Evolutionary conservation across 2,797 vertebrate genomes (phyloP).

Genomic region (Sylvia borin): DNA sequence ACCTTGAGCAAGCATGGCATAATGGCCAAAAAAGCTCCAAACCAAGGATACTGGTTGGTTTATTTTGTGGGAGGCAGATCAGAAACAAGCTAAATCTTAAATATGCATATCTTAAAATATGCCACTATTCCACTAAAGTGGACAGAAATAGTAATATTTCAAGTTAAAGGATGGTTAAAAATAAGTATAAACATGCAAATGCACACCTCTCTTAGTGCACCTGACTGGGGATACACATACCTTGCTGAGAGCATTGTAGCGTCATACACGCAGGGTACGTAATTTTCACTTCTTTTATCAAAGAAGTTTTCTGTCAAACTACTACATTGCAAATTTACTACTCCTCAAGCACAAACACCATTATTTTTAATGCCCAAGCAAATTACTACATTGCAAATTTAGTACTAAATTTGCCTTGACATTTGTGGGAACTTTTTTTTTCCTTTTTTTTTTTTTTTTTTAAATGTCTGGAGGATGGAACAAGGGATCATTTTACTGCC

Average conservation of each 20-base stretch:
- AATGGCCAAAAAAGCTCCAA: background rate
- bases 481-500: background rate
- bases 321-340: background rate
- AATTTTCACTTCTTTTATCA: background rate
- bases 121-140: background rate
- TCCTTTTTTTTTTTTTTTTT: background rate
- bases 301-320: background rate
- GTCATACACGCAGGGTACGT: rapidly evolving
- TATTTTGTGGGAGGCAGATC: background rate
- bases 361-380: too few relatives aligned
- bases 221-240: background rate
- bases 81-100: background rate
- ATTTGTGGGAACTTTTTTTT: background rate
- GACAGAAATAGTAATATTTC: background rate
- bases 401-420: background rate
- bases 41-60: background rate
- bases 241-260: background rate
- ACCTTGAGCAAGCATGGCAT: background rate
- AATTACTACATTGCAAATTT: background rate
- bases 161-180: background rate
- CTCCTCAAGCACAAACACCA: too few relatives aligned
- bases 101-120: background rate
- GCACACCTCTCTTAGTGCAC: background rate
- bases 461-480: background rate
- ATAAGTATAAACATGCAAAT: background rate